Conservation (phyloP, 2,797 vertebrate species). For the Scarus forsteni region DNA sequence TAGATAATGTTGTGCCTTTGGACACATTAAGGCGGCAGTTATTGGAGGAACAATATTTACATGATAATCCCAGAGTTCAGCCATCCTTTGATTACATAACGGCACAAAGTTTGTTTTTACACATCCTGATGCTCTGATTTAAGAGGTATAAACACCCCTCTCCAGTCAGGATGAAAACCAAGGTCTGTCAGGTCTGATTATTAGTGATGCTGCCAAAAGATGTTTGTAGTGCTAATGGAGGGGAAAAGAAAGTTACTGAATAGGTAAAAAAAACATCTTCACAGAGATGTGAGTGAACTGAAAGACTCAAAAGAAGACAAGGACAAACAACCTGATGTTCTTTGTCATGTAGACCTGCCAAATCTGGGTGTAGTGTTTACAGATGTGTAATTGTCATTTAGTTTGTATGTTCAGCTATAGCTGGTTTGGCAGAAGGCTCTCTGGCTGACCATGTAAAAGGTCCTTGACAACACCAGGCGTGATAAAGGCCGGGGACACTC, state of each 20-base stretch:
- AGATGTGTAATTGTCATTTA: background rate
- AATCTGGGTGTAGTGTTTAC: background rate
- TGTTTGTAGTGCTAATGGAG: constrained; percentile 2
- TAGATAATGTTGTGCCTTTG: constrained; percentile 10
- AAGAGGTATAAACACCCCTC: constrained; percentile 20
- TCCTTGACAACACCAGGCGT: constrained; percentile 38
- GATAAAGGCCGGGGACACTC: background rate
- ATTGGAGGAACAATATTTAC: constrained; percentile 41
- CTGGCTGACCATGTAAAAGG: constrained; percentile 55
- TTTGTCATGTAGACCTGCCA: background rate
- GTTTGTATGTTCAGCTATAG: constrained; percentile 16
- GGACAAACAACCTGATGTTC: constrained; percentile 23
- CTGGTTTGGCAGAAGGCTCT: constrained; percentile 35
- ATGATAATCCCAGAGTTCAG: constrained; percentile 29
- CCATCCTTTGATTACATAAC: constrained; percentile 36
- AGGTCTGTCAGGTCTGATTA: constrained; percentile 2
- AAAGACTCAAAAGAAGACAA: constrained; percentile 1
- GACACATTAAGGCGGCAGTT: constrained; percentile 17
- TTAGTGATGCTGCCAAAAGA: constrained; percentile 9
- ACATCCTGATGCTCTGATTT: constrained; percentile 35
- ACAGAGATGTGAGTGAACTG: background rate
- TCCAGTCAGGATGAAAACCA: constrained; percentile 3
- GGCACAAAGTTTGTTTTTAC: constrained; percentile 39
- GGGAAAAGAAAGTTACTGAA: background rate
- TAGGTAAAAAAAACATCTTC: constrained; percentile 6